phyloP scores from a whole-genome alignment of 23 tunicate species.

The Styela clava region DNA sequence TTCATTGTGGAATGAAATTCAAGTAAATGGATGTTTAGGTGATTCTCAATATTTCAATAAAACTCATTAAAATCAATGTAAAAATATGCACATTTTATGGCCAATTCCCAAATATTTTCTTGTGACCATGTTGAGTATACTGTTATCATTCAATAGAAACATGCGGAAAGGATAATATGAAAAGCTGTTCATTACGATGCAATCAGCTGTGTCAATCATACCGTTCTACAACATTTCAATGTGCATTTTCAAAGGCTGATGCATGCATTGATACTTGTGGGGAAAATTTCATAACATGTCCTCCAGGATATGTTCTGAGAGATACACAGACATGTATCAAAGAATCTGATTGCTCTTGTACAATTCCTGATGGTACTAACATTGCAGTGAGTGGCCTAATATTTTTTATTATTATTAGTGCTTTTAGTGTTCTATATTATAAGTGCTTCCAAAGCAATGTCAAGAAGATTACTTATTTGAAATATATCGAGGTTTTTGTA shows the following conservation, averaged over 20 bases:
- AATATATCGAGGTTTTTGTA: too few relatives aligned
- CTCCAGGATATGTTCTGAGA: constrained; percentile 81
- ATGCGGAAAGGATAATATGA: constrained; percentile 81
- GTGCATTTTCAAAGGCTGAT: constrained; percentile 52
- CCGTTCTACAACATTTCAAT: constrained; percentile 78
- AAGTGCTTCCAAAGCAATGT: too few relatives aligned
- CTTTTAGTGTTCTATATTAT: background rate
- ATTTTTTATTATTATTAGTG: background rate
- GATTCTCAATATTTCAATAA: too few relatives aligned
- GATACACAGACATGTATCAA: constrained; percentile 91
- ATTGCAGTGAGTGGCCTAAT: constrained; percentile 84
- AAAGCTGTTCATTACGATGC: constrained; percentile 82
- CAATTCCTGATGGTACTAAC: constrained; percentile 86
- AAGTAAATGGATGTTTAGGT: too few relatives aligned
- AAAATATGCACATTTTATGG: too few relatives aligned
- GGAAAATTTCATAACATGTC: constrained; percentile 84
- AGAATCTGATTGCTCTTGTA: constrained; percentile 91
- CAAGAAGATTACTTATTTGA: too few relatives aligned
- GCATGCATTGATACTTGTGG: constrained; percentile 98
- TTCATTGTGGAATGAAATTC: too few relatives aligned
- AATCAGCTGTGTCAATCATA: constrained; percentile 91
- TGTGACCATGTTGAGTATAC: too few relatives aligned
- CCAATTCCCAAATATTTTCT: too few relatives aligned
- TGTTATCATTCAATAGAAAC: constrained; percentile 45
- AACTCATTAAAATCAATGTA: too few relatives aligned